These are phyloP conservation scores for Acromyrmex heyeri DNA, from an alignment of 1,140 invertebrate species.

Conservation along the genomic window DNA sequence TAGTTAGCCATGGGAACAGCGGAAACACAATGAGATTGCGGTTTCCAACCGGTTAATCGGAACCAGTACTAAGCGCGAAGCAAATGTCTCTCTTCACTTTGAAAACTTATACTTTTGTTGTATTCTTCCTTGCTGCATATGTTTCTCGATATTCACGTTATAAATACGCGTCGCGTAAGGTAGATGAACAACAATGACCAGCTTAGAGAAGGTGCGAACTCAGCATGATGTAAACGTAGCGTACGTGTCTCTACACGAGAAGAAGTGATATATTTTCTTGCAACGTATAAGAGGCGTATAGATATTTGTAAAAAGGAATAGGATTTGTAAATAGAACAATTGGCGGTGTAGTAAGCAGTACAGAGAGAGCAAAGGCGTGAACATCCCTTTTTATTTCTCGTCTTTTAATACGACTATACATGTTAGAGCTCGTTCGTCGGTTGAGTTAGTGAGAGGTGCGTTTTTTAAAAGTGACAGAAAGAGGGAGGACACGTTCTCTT, in stretches of 20 bases:
- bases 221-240: constrained; percentile 7
- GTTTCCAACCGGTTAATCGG: not conserved
- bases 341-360: constrained; percentile 26
- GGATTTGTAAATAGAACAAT: constrained; percentile 58
- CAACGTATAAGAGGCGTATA: constrained; percentile 18
- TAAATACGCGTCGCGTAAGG: not conserved
- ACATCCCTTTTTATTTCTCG: constrained; percentile 29
- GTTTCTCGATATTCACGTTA: constrained; percentile 3
- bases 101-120: not conserved
- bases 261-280: constrained; percentile 59
- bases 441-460: constrained; percentile 35
- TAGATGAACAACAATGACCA: constrained; percentile 38
- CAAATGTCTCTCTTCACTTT: not conserved
- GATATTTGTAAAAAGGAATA: constrained; percentile 48
- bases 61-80: constrained; percentile 12
- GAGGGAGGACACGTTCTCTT: constrained; percentile 42
- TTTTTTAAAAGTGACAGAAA: constrained; percentile 54
- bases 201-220: constrained; percentile 6
- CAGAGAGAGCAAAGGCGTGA: not conserved
- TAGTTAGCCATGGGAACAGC: not conserved
- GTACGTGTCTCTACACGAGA: constrained; percentile 39
- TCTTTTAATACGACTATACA: constrained; percentile 47
- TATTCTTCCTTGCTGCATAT: not conserved
- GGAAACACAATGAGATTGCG: not conserved
- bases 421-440: constrained; percentile 38